Percentiles rank a stretch among this genome's conserved stretches.
phyloP scores from a whole-genome alignment of 1,140 invertebrate genomes.

The Melanaphis sacchari region DNA sequence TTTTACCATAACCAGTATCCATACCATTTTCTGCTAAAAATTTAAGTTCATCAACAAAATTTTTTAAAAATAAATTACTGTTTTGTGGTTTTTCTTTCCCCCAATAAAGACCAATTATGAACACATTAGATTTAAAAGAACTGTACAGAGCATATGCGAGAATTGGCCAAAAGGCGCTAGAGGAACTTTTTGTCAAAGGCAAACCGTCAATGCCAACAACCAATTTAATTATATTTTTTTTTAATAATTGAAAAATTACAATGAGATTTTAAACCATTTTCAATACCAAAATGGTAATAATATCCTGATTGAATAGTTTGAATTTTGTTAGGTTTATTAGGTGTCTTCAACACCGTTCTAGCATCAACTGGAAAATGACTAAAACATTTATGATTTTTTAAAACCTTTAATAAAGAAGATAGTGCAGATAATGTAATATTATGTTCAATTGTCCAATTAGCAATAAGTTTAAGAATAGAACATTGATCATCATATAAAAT shows the following conservation, averaged over 20 bases:
- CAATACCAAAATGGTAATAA: conserved; percentile 38
- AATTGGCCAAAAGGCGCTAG: not conserved
- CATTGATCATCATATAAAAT: not conserved
- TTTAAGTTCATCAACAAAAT: not conserved
- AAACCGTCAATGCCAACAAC: conserved; percentile 23
- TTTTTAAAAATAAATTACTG: not conserved
- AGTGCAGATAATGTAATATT: not conserved
- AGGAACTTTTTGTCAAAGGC: not conserved
- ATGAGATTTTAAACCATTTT: not conserved
- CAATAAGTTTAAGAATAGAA: not conserved
- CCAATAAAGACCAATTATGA: not conserved
- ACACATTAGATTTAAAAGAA: not conserved
- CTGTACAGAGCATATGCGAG: not conserved
- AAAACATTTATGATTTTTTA: conserved; percentile 28
- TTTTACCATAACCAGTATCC: not conserved
- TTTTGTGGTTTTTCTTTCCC: not conserved
- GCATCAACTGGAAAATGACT: not conserved
- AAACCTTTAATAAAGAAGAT: not conserved
- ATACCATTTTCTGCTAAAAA: no score
- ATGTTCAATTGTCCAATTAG: conserved; percentile 7
- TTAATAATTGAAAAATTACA: not conserved
- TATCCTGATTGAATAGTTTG: not conserved
- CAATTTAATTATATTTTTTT: not conserved
- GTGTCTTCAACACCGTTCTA: not conserved
- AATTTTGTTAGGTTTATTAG: not conserved